These are phyloP conservation scores for Theristicus caerulescens DNA, from an alignment of 2,113 vertebrate genomes.

Conservation along the genomic window DNA sequence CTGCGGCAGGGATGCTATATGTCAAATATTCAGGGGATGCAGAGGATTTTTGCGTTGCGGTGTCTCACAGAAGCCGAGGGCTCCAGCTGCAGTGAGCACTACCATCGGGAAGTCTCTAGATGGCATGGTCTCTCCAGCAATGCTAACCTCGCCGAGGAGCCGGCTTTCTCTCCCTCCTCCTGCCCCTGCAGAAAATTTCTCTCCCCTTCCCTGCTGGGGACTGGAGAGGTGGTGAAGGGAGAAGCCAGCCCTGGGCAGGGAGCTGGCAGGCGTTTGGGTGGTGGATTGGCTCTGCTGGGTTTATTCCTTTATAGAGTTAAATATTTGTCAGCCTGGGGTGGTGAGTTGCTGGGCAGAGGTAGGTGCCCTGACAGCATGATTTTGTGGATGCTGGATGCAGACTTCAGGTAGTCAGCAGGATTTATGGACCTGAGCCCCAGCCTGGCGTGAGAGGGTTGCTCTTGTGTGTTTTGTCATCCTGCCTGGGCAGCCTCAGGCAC, in stretches of 20 bases:
- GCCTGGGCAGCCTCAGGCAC: not conserved
- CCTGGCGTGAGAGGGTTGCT: not conserved
- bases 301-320: not conserved
- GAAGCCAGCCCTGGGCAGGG: not conserved
- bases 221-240: not conserved
- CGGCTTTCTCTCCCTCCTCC: not conserved
- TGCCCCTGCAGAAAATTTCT: not conserved
- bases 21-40: rapidly evolving
- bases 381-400: not conserved
- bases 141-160: not conserved
- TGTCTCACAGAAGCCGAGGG: not conserved
- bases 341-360: not conserved
- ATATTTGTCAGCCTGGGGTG: not conserved
- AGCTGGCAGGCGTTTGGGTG: not conserved
- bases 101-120: conserved; percentile 23
- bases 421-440: not conserved
- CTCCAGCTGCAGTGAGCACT: not conserved
- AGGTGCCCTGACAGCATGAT: not conserved
- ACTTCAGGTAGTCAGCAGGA: not conserved
- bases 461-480: not conserved
- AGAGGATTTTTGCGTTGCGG: not conserved
- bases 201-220: not conserved
- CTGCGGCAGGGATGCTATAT: rapidly evolving
- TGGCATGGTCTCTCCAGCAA: conserved; percentile 53
- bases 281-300: not conserved